Evolutionary conservation across 2,797 vertebrate genomes (phyloP), one percentile per base, ranked within the genome.

Genomic region (Coregonus suidteri): DNA sequence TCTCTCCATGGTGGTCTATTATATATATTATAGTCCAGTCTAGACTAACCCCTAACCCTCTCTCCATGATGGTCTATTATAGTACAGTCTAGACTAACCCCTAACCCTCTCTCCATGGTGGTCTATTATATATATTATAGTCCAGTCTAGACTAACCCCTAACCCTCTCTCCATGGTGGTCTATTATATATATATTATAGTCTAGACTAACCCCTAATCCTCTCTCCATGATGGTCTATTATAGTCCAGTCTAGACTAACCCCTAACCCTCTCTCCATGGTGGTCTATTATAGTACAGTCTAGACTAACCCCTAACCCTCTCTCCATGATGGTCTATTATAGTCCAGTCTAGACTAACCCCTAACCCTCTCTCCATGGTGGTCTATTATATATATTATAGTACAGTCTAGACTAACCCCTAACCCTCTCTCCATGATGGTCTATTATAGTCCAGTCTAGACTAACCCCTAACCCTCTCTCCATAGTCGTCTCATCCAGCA

Each of bases 191-290:
- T 25, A 25, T 25, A 25, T 1, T 25, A 1, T 1, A 25, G 25
- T 25, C 99, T 98, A 47, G 99, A 96, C 85, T 97, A 96, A 91
- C 99, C 98, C 92, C 99, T 93, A 65, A 94, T 95, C 13, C 94
- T 91, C 25, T 25, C 86, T 99, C 98, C 97, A 98, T 97, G 15
- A 95, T 96, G 82, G 93, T 93, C 87, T 25, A 25, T 25, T 25
- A 25, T 25, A 25, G 25, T 25, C 1, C 25, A 25, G 25, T 25
- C 99, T 98, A 47, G 99, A 96, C 85, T 97, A 96, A 91, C 99
- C 98, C 92, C 99, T 93, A 65, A 94, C 95, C 13, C 94, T 91
- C 25, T 25, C 86, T 99, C 98, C 97, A 98, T 97, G 15, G 95
- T 96, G 82, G 93, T 93, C 87, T 99, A 25, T 25, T 25, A 25